Evolutionary conservation across 2,113 vertebrate species (phyloP), one percentile per base, ranked within the genome.

Genomic region (Phycodurus eques): DNA sequence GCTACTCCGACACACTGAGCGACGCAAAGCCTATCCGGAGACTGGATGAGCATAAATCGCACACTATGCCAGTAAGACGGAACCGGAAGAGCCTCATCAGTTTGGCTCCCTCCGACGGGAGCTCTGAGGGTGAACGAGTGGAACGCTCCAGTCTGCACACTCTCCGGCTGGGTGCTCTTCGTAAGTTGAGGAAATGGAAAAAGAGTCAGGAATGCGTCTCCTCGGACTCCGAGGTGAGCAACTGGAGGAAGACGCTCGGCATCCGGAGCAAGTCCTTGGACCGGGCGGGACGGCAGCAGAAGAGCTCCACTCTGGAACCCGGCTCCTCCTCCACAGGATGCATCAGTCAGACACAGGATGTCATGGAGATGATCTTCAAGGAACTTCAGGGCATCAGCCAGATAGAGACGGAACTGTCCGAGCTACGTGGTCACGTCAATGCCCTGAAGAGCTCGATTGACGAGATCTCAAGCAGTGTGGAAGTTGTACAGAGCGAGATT

Each of bases 301-400:
- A 98, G 81, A 91, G 94, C 35, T 93, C 87, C 43, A 89, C 94
- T 3, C 83, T 98, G 12, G 97, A 99, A 80, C 96, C 97, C 14
- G 93, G 95, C 13, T 99, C 96, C 80, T 98, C 96, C 78, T 99
- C 97, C 0, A 97, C 96, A 3, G 95, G 96, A 66, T 98, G 96
- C 83, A 97, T 99, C 82, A 98, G 94, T 87, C 97, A 98, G 84
- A 99, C 98, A 8, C 97, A 98, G 8, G 96, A 98, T 89, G 96
- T 99, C 68, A 99, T 99, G 96, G 98, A 99, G 90, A 98, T 99
- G 97, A 99, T 99, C 77, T 99, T 99, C 71, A 99, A 98, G 87
- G 98, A 99, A 78, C 96, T 99, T 77, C 98, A 99, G 85, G 98
- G 98, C 63, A 99, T 99, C 87, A 98, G 98, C 87, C 98, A 99